These are phyloP conservation scores for Heteropelma amictum DNA, from an alignment of 2,888 invertebrate species.

Conservation along the genomic window DNA sequence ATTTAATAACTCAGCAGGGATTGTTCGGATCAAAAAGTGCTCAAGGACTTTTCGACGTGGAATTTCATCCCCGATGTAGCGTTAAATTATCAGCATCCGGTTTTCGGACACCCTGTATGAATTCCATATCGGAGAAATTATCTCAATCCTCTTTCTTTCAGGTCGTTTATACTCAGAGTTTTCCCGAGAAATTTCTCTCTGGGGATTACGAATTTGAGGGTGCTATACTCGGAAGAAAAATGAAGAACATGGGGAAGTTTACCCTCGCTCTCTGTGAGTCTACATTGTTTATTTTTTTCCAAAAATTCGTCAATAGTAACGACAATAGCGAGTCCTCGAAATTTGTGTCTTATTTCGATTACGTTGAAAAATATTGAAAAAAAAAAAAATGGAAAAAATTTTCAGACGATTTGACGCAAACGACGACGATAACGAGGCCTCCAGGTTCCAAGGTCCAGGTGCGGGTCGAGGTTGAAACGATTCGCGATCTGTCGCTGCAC, in stretches of 20 bases:
- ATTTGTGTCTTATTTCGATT: no score
- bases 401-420: slow-evolving; percentile 80
- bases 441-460: slow-evolving; percentile 81
- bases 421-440: slow-evolving; percentile 82
- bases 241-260: slow-evolving; percentile 85
- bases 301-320: no score
- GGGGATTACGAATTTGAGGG: slow-evolving; percentile 85
- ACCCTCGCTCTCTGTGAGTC: slow-evolving; percentile 84
- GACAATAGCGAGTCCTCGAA: no score
- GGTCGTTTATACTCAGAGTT: slow-evolving; percentile 88
- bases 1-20: no score
- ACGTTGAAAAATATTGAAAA: no score
- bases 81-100: no score
- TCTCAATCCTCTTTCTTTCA: slow-evolving; percentile 55
- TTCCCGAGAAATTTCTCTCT: slow-evolving; percentile 87
- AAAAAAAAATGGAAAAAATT: no score
- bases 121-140: neutral
- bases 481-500: slow-evolving; percentile 88
- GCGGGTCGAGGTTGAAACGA: slow-evolving; percentile 85
- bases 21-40: no score
- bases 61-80: no score
- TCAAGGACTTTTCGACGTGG: no score
- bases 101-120: no score
- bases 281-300: neutral
- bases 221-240: slow-evolving; percentile 81